Evolutionary conservation across 2,797 vertebrate species (phyloP).

Genomic region (Echeneis naucrates): DNA sequence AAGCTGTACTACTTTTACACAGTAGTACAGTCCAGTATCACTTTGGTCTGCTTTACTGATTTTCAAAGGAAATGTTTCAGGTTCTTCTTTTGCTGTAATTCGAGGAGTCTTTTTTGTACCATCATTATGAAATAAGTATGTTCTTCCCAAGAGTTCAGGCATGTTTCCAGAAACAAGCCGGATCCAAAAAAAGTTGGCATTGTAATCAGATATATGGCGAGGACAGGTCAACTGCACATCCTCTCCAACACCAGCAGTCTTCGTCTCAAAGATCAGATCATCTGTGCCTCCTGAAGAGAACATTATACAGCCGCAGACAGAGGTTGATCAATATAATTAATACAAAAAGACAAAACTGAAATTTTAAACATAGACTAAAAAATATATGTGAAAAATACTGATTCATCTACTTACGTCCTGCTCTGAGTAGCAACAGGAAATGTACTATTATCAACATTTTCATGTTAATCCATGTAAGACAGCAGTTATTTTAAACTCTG

Average conservation of each 20-base stretch:
- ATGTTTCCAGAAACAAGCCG: constrained; percentile 43
- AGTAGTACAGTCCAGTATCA: constrained; percentile 48
- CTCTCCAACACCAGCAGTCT: constrained; percentile 34
- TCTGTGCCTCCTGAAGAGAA: neutral
- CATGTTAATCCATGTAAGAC: neutral
- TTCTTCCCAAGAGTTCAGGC: constrained; percentile 38
- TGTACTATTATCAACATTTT: constrained; percentile 25
- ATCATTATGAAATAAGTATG: neutral
- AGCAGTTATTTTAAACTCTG: neutral
- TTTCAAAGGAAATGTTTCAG: constrained; percentile 3
- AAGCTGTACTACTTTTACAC: neutral
- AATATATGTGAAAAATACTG: no score
- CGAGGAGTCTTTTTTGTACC: neutral
- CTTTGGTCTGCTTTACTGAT: constrained; percentile 13
- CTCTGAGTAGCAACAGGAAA: constrained; percentile 15
- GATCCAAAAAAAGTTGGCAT: constrained; percentile 56
- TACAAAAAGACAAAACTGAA: no score
- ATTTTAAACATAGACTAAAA: no score
- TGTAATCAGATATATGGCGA: no score
- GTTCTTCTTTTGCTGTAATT: constrained; percentile 10
- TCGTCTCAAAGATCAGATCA: no score
- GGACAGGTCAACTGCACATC: constrained; percentile 26
- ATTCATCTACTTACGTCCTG: constrained; percentile 45
- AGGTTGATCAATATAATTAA: no score
- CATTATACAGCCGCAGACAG: rapidly evolving